Evolutionary conservation across 2,113 vertebrate genomes (phyloP), one percentile per base, ranked within the genome.

Genomic region (Gila orcuttii): DNA sequence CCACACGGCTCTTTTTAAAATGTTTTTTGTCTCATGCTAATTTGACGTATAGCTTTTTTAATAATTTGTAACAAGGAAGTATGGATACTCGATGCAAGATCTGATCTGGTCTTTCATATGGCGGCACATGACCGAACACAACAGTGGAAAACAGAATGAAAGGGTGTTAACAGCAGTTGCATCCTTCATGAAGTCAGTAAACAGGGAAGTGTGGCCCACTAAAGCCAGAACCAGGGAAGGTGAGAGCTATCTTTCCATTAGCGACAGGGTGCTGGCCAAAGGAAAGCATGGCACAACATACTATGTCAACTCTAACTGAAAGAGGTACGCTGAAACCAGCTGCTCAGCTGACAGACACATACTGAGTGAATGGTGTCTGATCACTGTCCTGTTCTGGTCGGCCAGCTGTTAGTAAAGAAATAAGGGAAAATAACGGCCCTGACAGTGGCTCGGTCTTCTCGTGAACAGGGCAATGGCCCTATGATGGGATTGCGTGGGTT

Each of bases 231-330:
- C 90, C 87, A 92, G 85, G 92, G 94, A 95, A 95, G 96, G 94
- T 96, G 95, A 96, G 96, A 96, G 95, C 91, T 93, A 91, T 94
- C 93, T 94, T 95, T 96, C 94, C 93, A 95, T 93, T 94, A 91
- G 93, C 93, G 90, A 93, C 90, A 93, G 92, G 94, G 92, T 91
- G 92, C 92, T 93, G 93, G 92, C 92, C 93, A 94, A 96, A 97
- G 96, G 96, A 97, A 95, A 94, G 96, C 95, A 93, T 91, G 92
- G 96, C 93, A 96, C 93, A 90, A 96, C 96, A 97, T 93, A 90
- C 96, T 94, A 90, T 79, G 92, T 93, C 94, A 93, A 91, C 92
- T 89, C 78, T 66, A 86, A 87, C 84, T 92, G 89, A 91, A 91
- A 94, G 92, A 91, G 86, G 83, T 21, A 23, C 62, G 6, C 69